A percentile compares a stretch with the other conserved stretches of the same genome.
Conservation (phyloP, 2,797 vertebrate species). For the Dallia pectoralis region DNA sequence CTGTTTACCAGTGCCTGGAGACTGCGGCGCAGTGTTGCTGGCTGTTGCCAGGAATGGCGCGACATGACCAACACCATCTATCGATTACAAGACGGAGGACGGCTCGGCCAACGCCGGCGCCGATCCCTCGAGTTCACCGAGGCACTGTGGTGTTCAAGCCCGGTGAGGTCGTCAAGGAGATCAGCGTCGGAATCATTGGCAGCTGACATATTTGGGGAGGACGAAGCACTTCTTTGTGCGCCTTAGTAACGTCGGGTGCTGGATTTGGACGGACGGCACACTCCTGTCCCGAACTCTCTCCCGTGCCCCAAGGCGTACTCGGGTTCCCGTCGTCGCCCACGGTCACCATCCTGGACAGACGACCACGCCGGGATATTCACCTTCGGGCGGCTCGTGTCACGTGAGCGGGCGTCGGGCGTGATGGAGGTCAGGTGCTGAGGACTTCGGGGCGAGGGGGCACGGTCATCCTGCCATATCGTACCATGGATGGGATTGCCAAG, state of each 20-base stretch:
- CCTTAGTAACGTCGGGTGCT: constrained; percentile 86
- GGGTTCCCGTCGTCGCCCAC: constrained; percentile 91
- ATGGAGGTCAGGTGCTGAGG: constrained; percentile 97
- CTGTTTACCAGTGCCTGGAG: constrained; percentile 96
- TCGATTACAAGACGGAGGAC: constrained; percentile 99
- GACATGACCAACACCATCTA: constrained; percentile 89
- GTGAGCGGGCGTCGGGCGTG: constrained; percentile 89
- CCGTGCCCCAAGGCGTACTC: constrained; percentile 85
- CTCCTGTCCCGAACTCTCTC: constrained; percentile 81
- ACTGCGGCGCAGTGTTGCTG: constrained; percentile 91
- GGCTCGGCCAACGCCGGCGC: constrained; percentile 97
- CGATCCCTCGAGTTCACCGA: constrained; percentile 98
- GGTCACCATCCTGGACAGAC: constrained; percentile 95
- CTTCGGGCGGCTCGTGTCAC: constrained; percentile 86
- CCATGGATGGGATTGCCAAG: constrained; percentile 93
- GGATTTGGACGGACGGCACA: constrained; percentile 84
- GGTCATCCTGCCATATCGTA: constrained; percentile 94
- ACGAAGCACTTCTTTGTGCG: constrained; percentile 98
- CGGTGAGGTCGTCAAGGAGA: constrained; percentile 92
- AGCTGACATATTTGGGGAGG: constrained; percentile 99
- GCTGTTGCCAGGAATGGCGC: constrained; percentile 86
- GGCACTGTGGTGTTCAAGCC: constrained; percentile 91
- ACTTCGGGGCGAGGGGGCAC: constrained; percentile 97
- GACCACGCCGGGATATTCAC: constrained; percentile 99
- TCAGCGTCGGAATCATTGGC: constrained; percentile 96